These are phyloP conservation scores for Aphaenogaster rudis DNA, from an alignment of 1,140 invertebrate genomes.

Conservation along the genomic window DNA sequence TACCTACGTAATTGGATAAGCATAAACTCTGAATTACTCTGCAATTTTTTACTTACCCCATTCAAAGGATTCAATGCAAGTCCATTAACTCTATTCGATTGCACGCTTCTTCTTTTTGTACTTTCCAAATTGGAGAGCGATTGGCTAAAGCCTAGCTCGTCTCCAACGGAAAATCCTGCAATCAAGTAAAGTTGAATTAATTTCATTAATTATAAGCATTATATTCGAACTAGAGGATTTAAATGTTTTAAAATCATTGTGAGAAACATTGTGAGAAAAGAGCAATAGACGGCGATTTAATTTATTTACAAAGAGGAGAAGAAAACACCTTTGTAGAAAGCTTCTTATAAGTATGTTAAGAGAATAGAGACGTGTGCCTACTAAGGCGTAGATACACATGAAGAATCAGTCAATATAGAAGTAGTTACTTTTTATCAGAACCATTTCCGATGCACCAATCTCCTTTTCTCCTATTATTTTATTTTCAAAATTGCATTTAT, in stretches of 20 bases:
- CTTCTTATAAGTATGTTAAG: constrained; percentile 31
- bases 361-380: background rate
- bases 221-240: background rate
- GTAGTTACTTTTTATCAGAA: background rate
- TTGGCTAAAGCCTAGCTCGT: constrained; percentile 93
- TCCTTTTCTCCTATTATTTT: background rate
- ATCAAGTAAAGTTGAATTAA: constrained; percentile 61
- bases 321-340: constrained; percentile 21
- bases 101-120: constrained; percentile 89
- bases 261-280: background rate
- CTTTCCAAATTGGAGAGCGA: constrained; percentile 92
- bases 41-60: constrained; percentile 31
- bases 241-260: background rate
- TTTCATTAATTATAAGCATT: background rate
- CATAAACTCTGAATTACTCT: background rate
- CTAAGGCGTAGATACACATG: background rate
- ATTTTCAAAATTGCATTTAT: background rate
- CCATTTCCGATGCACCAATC: background rate
- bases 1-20: background rate
- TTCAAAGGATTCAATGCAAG: constrained; percentile 35
- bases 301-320: constrained; percentile 35
- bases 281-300: background rate
- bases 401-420: background rate
- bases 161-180: constrained; percentile 94
- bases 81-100: constrained; percentile 77